Conservation (phyloP, 1,140 invertebrate genomes). For the Zaprionus davidi region DNA sequence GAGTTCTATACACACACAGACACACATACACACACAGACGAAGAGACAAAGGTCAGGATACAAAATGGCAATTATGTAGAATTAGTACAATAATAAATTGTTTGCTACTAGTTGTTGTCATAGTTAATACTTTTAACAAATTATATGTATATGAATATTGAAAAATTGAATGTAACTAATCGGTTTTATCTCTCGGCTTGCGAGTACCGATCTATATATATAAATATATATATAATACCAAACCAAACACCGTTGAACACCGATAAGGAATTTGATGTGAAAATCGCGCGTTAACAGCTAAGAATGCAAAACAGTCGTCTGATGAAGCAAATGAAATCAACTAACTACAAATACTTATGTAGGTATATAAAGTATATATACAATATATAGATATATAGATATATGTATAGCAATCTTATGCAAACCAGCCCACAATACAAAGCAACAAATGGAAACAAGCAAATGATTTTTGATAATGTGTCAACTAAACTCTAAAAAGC, state of each 20-base stretch:
- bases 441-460: constrained; percentile 60
- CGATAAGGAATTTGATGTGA: constrained; percentile 70
- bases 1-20: constrained; percentile 24
- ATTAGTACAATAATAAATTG: constrained; percentile 64
- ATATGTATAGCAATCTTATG: constrained; percentile 33
- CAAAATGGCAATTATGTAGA: constrained; percentile 66
- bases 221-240: background rate
- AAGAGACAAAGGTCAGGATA: constrained; percentile 28
- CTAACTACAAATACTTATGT: constrained; percentile 23
- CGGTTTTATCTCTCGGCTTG: constrained; percentile 40
- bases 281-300: constrained; percentile 48
- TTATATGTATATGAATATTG: constrained; percentile 33
- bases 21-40: background rate
- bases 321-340: constrained; percentile 43
- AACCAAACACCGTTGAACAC: constrained; percentile 64
- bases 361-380: constrained; percentile 15
- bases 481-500: constrained; percentile 55
- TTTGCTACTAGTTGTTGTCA: constrained; percentile 74
- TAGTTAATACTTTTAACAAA: constrained; percentile 70
- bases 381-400: constrained; percentile 3
- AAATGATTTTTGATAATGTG: constrained; percentile 65
- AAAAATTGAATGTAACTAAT: constrained; percentile 50
- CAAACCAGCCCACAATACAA: constrained; percentile 51
- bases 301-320: constrained; percentile 53
- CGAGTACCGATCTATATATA: constrained; percentile 27